phyloP scores from a whole-genome alignment of 2,797 vertebrate species.

The Rhinoraja longicauda region DNA sequence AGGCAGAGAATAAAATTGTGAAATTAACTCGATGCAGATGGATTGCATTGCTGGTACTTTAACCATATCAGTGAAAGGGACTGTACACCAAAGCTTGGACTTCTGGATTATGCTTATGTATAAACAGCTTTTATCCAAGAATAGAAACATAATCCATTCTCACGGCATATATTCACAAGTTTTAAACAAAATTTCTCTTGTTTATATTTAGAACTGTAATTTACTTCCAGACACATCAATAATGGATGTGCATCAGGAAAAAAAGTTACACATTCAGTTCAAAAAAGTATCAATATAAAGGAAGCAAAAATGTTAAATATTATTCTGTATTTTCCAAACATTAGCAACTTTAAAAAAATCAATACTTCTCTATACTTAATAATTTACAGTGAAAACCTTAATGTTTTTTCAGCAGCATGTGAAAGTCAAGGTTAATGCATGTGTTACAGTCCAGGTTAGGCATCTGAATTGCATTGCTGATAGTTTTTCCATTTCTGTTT shows the following conservation, averaged over 20 bases:
- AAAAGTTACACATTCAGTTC: slow-evolving; percentile 61
- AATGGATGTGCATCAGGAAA: slow-evolving; percentile 46
- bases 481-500: slow-evolving; percentile 7
- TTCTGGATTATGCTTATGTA: slow-evolving; percentile 65
- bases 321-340: slow-evolving; percentile 70
- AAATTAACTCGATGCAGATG: slow-evolving; percentile 58
- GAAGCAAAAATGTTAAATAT: slow-evolving; percentile 77
- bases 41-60: slow-evolving; percentile 64
- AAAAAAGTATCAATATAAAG: slow-evolving; percentile 74
- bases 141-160: slow-evolving; percentile 63
- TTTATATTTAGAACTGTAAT: slow-evolving; percentile 69
- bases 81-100: slow-evolving; percentile 67
- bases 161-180: slow-evolving; percentile 53
- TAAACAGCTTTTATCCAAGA: slow-evolving; percentile 68
- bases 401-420: slow-evolving; percentile 72
- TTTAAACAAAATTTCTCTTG: slow-evolving; percentile 66
- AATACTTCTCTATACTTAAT: slow-evolving; percentile 62
- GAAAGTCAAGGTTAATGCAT: slow-evolving; percentile 53
- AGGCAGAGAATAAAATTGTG: slow-evolving; percentile 57
- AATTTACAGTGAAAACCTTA: slow-evolving; percentile 77
- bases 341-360: slow-evolving; percentile 50
- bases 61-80: slow-evolving; percentile 65
- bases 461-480: slow-evolving; percentile 29
- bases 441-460: slow-evolving; percentile 51
- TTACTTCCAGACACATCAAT: slow-evolving; percentile 56